Percentiles rank a stretch among this genome's conserved stretches.
These are phyloP conservation scores for Dilophus febrilis DNA, from an alignment of 2,888 invertebrate genomes.

Conservation along the genomic window DNA sequence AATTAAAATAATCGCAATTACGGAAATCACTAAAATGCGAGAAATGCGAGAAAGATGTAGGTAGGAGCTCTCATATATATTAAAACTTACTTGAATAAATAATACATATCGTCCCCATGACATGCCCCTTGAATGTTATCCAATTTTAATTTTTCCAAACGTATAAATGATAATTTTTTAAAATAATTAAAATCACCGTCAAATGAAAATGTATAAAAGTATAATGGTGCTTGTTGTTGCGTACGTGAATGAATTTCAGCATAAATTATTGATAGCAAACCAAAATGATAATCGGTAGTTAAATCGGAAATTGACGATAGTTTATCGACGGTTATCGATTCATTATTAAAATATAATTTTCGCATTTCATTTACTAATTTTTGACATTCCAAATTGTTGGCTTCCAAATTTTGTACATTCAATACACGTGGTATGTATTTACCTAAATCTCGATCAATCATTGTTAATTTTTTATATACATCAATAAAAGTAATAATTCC, in stretches of 20 bases:
- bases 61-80: too few relatives aligned
- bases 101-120: slow-evolving; percentile 43
- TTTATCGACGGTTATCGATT: slow-evolving; percentile 22
- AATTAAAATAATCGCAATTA: background rate
- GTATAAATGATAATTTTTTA: slow-evolving; percentile 25
- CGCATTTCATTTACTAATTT: slow-evolving; percentile 17
- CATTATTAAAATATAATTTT: slow-evolving; percentile 31
- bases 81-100: slow-evolving; percentile 31
- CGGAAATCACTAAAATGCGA: background rate
- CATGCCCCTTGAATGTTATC: slow-evolving; percentile 33
- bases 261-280: slow-evolving; percentile 18
- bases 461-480: slow-evolving; percentile 17
- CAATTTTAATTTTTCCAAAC: slow-evolving; percentile 16
- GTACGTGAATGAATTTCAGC: slow-evolving; percentile 18
- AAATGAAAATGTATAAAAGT: slow-evolving; percentile 40
- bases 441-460: slow-evolving; percentile 18
- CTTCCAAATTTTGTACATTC: slow-evolving; percentile 13
- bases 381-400: slow-evolving; percentile 12
- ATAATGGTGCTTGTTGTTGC: slow-evolving; percentile 30
- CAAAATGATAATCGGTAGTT: slow-evolving; percentile 31
- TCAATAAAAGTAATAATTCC: slow-evolving; percentile 27
- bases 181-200: slow-evolving; percentile 36
- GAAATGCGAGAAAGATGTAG: too few relatives aligned
- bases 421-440: slow-evolving; percentile 19
- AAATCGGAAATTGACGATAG: slow-evolving; percentile 32